Percentiles rank a stretch among this genome's conserved stretches.
Conservation (phyloP, 2,888 invertebrate genomes). For the Cephus sareptanus region DNA sequence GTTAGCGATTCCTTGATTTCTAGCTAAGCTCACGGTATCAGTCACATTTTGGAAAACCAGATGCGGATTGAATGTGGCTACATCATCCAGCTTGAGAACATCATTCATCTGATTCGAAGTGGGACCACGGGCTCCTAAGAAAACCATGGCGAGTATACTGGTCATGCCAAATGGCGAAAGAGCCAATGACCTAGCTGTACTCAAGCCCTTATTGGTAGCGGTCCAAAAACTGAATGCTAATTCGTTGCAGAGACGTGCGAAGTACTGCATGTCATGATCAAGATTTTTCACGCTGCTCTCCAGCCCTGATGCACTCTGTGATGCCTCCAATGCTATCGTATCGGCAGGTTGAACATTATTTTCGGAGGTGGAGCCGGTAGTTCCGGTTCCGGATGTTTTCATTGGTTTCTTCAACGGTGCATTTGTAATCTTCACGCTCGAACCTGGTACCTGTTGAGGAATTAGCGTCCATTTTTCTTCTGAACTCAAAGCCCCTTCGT, state of each 20-base stretch:
- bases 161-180: constrained; percentile 87
- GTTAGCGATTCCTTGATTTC: constrained; percentile 79
- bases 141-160: constrained; percentile 90
- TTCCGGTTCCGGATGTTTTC: constrained; percentile 16
- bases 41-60: constrained; percentile 87
- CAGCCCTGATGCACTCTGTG: constrained; percentile 71
- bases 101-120: constrained; percentile 94
- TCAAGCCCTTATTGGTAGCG: constrained; percentile 75
- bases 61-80: constrained; percentile 91
- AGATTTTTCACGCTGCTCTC: constrained; percentile 80
- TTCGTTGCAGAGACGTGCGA: constrained; percentile 85
- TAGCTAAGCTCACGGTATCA: constrained; percentile 78
- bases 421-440: neutral
- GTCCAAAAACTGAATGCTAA: constrained; percentile 87
- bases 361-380: constrained; percentile 28
- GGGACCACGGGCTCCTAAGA: constrained; percentile 85
- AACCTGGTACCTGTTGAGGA: constrained; percentile 27
- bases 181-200: constrained; percentile 80
- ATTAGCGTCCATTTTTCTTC: constrained; percentile 46
- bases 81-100: constrained; percentile 84
- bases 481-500: constrained; percentile 8
- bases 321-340: constrained; percentile 71
- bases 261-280: constrained; percentile 81
- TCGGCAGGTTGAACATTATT: constrained; percentile 64
- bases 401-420: constrained; percentile 7